phyloP scores from a whole-genome alignment of 2,797 vertebrate genomes.

The Limosa lapponica region DNA sequence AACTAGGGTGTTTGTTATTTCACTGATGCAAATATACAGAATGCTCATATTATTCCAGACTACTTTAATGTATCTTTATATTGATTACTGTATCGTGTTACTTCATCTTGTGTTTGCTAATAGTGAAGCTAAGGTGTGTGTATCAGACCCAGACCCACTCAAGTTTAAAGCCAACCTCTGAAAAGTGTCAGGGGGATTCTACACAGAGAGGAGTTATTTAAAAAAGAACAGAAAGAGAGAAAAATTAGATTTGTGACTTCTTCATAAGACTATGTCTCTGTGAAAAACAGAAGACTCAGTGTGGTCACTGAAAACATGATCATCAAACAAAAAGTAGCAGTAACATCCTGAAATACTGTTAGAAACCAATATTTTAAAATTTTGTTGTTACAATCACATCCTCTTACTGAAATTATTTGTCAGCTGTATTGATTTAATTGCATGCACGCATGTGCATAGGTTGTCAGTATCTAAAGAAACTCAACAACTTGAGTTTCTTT shows the following conservation, averaged over 20 bases:
- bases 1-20: neutral
- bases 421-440: neutral
- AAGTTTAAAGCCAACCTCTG: neutral
- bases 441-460: neutral
- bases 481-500: neutral
- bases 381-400: neutral
- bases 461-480: neutral
- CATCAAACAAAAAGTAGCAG: neutral
- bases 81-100: neutral
- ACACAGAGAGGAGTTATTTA: neutral
- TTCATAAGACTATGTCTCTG: neutral
- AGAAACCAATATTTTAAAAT: neutral
- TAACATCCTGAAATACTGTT: neutral
- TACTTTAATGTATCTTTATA: neutral
- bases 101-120: neutral
- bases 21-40: neutral
- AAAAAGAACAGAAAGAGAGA: neutral
- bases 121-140: neutral
- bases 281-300: neutral
- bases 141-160: neutral
- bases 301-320: neutral
- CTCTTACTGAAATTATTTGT: neutral
- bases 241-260: neutral
- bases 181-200: neutral
- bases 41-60: neutral